phyloP scores from a whole-genome alignment of 64 coral and sea anemone species.

The Catalaphyllia jardinei region DNA sequence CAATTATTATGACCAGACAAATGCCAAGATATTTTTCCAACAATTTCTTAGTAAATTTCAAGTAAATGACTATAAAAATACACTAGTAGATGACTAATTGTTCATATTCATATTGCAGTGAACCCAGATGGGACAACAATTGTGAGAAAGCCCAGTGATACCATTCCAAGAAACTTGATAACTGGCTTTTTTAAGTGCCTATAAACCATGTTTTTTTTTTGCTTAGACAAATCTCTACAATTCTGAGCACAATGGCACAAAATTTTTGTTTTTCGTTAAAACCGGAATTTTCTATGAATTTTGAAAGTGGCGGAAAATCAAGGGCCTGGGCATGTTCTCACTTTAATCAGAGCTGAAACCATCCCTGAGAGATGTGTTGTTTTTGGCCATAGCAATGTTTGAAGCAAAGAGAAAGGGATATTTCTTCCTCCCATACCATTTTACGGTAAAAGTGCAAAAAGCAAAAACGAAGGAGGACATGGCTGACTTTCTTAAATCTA shows the following conservation, averaged over 20 bases:
- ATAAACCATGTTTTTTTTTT: background rate
- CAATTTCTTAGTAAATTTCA: too few relatives aligned
- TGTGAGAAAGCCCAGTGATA: too few relatives aligned
- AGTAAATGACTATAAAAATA: too few relatives aligned
- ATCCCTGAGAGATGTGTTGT: background rate
- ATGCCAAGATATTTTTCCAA: too few relatives aligned
- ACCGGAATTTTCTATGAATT: conserved; percentile 24
- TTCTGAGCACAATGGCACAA: background rate
- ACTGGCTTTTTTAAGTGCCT: background rate
- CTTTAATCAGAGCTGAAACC: too few relatives aligned
- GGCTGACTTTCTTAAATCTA: background rate
- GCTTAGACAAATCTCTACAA: background rate
- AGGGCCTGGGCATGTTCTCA: too few relatives aligned
- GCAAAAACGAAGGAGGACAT: background rate
- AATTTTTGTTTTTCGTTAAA: conserved; percentile 11
- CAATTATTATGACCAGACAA: too few relatives aligned
- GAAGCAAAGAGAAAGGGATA: background rate
- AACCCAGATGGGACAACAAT: too few relatives aligned
- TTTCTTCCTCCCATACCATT: background rate
- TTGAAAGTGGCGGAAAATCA: conserved; percentile 12
- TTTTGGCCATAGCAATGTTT: background rate
- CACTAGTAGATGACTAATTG: too few relatives aligned
- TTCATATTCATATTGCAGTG: too few relatives aligned
- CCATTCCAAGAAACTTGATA: too few relatives aligned
- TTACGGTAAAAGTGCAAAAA: background rate